Base-by-base conservation (phyloP, 2,113 vertebrate genomes). In the Regulus satrapa region DNA sequence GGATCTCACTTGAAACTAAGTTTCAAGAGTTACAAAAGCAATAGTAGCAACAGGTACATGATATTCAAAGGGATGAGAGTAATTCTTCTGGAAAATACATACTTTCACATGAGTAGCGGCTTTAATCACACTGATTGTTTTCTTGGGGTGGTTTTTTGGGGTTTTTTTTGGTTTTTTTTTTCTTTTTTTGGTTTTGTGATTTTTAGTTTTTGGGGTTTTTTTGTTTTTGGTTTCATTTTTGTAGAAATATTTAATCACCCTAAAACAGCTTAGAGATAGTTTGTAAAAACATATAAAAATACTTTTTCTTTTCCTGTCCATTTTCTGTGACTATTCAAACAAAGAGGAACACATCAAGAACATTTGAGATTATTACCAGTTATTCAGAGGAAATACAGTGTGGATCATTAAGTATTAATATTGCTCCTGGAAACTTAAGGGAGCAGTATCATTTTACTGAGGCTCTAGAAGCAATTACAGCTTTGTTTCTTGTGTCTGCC, bases 251-350 rank as follows among this genome's bases (percentile, higher is more conserved):
- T 69, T 67, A 43, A 18, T 40, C 10, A 71, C 1, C 6, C 5
- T 34, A 63, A 86, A 14, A 72, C 10, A 11, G 3, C 8, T 14
- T 0, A n/a, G n/a, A n/a, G n/a, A n/a, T n/a, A n/a, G 0, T 38
- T 9, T 8, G 26, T 16, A 74, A 18, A 68, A 87, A 87, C 81
- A 48, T 10, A 61, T 5, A 62, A 80, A 68, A 36, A 2, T 7
- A 24, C 2, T 36, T 75, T 81, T 40, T 4, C 20, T 68, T 71
- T 81, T 13, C 9, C 10, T 78, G 5, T 45, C 20, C 15, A 6
- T 49, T 92, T 71, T 68, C 25, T 78, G 28, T 64, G n/a, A 68
- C 25, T 89, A 36, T 29, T 81, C 31, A 41, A 69, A 76, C 3
- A 62, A 56, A 67, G 25, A 71, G 12, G 5, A 83, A 32, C 7